These are phyloP conservation scores for Ranitomeya imitator DNA, from an alignment of 2,113 vertebrate genomes.

Conservation along the genomic window DNA sequence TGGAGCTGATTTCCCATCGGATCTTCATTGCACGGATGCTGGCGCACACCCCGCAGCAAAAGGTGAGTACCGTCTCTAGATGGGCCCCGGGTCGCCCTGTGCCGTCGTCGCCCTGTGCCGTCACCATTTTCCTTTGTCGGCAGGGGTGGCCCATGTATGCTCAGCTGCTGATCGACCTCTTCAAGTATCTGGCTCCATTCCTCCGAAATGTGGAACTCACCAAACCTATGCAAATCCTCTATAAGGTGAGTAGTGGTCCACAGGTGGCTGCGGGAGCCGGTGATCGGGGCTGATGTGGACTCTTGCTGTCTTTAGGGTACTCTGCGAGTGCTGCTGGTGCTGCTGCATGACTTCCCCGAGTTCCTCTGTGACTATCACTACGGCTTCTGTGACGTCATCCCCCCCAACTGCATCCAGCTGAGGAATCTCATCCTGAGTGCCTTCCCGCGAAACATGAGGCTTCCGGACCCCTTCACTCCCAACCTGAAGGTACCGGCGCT, in stretches of 20 bases:
- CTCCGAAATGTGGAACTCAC: slow-evolving; percentile 98
- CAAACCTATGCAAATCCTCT: slow-evolving; percentile 99
- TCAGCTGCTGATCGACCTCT: slow-evolving; percentile 95
- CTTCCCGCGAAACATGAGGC: slow-evolving; percentile 99
- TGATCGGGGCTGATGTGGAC: neutral
- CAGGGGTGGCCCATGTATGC: slow-evolving; percentile 99
- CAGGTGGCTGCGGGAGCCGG: no score
- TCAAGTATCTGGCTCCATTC: slow-evolving; percentile 98
- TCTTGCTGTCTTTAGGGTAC: slow-evolving; percentile 79
- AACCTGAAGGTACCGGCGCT: slow-evolving; percentile 87
- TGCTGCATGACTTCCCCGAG: slow-evolving; percentile 98
- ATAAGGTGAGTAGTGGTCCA: slow-evolving; percentile 82
- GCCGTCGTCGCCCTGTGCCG: neutral
- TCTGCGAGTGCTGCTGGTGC: slow-evolving; percentile 92
- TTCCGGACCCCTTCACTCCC: slow-evolving; percentile 97
- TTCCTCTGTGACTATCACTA: slow-evolving; percentile 99
- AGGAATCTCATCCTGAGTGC: slow-evolving; percentile 97
- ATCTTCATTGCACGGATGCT: slow-evolving; percentile 99
- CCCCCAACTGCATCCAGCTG: slow-evolving; percentile 98
- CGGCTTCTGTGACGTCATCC: slow-evolving; percentile 98
- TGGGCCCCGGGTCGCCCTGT: neutral
- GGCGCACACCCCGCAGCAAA: slow-evolving; percentile 98
- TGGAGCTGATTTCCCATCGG: slow-evolving; percentile 97
- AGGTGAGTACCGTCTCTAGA: slow-evolving; percentile 71
- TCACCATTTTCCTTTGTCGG: slow-evolving; percentile 31